Base-by-base conservation (phyloP, 2,888 invertebrate genomes). In the Cecidostiba fungosa region DNA sequence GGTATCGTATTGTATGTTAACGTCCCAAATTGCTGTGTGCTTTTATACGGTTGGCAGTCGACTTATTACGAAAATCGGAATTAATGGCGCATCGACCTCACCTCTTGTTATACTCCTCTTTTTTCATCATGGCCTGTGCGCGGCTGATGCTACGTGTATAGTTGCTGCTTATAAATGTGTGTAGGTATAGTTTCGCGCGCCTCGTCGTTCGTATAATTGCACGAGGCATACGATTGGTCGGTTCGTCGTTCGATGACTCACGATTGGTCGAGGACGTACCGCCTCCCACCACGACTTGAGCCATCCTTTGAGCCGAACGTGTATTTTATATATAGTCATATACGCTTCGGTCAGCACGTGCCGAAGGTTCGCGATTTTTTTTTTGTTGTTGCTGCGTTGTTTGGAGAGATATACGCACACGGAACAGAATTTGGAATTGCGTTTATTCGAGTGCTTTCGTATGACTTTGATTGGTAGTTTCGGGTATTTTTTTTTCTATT, bases 1-100 rank as follows among this genome's bases (percentile, higher is more conserved):
- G 62, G 62, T 66, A n/a, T 16, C 54, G n/a, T 3, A n/a, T 10
- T 12, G 39, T 10, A 10, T 10, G 39, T 39, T 39, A 39, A 39
- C 39, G 39, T 39, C 8, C 39, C 8, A 39, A 39, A 43, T 43
- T 12, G 39, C 0, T 2, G 39, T 19, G n/a, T 8, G 5, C n/a
- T n/a, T n/a, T n/a, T 23, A 62, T 19, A n/a, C 26, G 26, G 59
- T 8, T n/a, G n/a, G 3, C n/a, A 12, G 62, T 10, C 62, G n/a
- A 66, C 26, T 66, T 66, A 66, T 66, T 66, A 66, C 26, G 62
- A 8, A 26, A 66, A 66, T 66, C 29, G 26, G 14, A 26, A 66
- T 66, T 66, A 66, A 66, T 26, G 62, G 62, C 26, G 62, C 26
- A 62, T 62, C 62, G 62, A 62, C 62, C 29, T 66, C 14, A 5